Evolutionary conservation across 2,797 vertebrate species (phyloP).

Genomic region (Phoxinus dragarum): DNA sequence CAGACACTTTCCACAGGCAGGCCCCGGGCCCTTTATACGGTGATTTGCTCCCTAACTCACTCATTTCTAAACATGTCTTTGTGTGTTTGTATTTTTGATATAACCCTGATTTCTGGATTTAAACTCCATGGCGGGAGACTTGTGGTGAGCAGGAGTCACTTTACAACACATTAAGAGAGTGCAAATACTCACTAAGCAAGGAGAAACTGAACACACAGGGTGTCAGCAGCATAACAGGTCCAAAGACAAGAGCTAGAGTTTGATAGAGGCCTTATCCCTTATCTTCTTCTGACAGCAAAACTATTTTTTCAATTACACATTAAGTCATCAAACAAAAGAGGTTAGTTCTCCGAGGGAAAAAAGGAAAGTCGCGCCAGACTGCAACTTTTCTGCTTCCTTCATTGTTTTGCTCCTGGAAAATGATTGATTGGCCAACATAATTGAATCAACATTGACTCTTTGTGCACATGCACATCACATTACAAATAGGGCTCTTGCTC

Average conservation of each 20-base stretch:
- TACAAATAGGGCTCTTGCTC: conserved; percentile 52
- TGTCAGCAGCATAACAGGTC: conserved; percentile 13
- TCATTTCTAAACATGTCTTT: conserved; percentile 56
- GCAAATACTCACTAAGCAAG: conserved; percentile 22
- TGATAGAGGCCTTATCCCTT: conserved; percentile 47
- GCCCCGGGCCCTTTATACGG: conserved; percentile 16
- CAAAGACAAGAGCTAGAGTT: conserved; percentile 41
- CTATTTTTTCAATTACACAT: conserved; percentile 40
- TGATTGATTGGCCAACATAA: conserved; percentile 58
- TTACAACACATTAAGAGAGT: conserved; percentile 20
- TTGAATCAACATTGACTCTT: conserved; percentile 60
- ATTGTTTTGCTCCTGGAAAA: conserved; percentile 53
- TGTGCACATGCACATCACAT: conserved; percentile 54
- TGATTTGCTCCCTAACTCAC: conserved; percentile 51
- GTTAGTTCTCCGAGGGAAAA: conserved; percentile 43
- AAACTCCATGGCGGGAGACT: conserved; percentile 58
- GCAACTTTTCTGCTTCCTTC: conserved; percentile 41
- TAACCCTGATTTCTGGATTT: conserved; percentile 68
- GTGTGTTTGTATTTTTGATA: conserved; percentile 50
- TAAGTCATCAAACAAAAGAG: conserved; percentile 44
- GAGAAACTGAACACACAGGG: conserved; percentile 31
- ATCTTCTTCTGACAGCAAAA: conserved; percentile 40
- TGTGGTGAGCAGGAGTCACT: conserved; percentile 38
- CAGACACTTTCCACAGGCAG: conserved; percentile 42
- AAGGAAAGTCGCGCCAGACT: conserved; percentile 43